These are phyloP conservation scores for Lepeophtheirus salmonis DNA, from an alignment of 1,140 invertebrate genomes.

Conservation along the genomic window DNA sequence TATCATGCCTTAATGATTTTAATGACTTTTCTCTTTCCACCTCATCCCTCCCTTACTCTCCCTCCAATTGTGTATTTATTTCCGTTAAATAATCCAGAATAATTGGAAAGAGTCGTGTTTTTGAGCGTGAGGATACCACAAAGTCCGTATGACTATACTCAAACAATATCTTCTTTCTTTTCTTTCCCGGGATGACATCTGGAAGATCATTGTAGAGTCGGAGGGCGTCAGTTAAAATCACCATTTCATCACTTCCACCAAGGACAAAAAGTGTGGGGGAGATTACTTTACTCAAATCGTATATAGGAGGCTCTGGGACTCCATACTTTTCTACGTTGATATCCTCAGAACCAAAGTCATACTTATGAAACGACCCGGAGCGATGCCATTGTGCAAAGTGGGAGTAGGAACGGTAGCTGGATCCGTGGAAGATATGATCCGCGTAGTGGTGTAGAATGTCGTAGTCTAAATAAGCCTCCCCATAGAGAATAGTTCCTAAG, in stretches of 20 bases:
- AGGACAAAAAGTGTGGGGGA: background rate
- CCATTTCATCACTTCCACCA: background rate
- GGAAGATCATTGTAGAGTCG: too few relatives aligned
- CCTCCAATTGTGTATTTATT: too few relatives aligned
- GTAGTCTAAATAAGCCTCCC: background rate
- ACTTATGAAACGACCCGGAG: background rate
- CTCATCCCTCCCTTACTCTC: too few relatives aligned
- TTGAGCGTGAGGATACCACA: background rate
- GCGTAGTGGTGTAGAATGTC: background rate
- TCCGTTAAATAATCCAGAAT: background rate
- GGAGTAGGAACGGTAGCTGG: background rate
- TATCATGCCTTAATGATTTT: background rate
- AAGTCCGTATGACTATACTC: background rate
- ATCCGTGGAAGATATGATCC: background rate
- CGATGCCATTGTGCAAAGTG: background rate
- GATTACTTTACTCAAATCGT: background rate
- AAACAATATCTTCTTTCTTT: background rate
- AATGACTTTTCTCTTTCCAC: background rate
- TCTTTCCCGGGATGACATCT: background rate
- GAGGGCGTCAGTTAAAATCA: background rate
- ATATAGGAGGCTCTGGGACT: background rate
- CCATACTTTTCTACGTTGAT: background rate
- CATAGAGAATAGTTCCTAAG: background rate
- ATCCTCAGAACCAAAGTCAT: background rate
- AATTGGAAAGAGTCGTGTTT: background rate